A percentile compares a stretch with the other conserved stretches of the same genome.
phyloP scores from a whole-genome alignment of 2,888 invertebrate genomes.

The Aromia moschata region DNA sequence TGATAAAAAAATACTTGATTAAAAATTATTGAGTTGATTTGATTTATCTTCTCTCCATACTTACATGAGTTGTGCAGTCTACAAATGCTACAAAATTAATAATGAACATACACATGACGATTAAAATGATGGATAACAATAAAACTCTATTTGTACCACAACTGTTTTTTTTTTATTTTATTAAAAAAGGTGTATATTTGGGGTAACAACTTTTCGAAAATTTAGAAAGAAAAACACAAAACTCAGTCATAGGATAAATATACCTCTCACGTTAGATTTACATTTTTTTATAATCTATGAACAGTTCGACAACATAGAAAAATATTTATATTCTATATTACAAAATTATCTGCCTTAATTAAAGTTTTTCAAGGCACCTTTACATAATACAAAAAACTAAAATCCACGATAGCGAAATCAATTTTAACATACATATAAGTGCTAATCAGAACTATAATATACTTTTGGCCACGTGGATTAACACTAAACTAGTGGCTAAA shows the following conservation, averaged over 20 bases:
- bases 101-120: no score
- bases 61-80: no score
- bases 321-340: constrained; percentile 75
- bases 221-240: constrained; percentile 52
- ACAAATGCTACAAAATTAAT: no score
- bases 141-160: constrained; percentile 35
- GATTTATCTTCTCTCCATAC: no score
- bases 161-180: constrained; percentile 55
- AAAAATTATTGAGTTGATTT: no score
- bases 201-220: constrained; percentile 57
- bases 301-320: constrained; percentile 72
- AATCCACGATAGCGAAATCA: constrained; percentile 50
- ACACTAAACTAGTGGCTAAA: constrained; percentile 60
- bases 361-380: constrained; percentile 66
- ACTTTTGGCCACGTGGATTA: constrained; percentile 62
- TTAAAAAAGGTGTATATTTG: constrained; percentile 56
- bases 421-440: constrained; percentile 35
- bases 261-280: constrained; percentile 59
- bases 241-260: constrained; percentile 59
- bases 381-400: constrained; percentile 56
- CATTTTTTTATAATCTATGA: constrained; percentile 57
- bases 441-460: constrained; percentile 48
- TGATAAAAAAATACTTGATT: no score
- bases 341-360: constrained; percentile 77
- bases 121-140: constrained; percentile 12